Evolutionary conservation across 2,113 vertebrate species (phyloP), one percentile per base, ranked within the genome.

Genomic region (Tretioscincus oriximinensis): DNA sequence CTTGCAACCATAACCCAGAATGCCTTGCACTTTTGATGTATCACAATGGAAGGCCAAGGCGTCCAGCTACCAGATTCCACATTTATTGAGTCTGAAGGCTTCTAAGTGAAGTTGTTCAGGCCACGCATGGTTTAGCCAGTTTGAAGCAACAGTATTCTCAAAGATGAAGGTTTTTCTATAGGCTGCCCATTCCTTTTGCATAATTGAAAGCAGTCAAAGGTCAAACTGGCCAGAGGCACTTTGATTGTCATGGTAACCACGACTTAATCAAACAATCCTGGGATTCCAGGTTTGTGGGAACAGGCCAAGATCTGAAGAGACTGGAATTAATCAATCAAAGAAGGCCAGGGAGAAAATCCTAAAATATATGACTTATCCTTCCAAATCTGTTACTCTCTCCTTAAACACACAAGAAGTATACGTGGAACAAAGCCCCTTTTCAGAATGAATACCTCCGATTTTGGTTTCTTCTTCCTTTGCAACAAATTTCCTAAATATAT

Each of bases 261-360:
- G 93, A 95, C 96, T 97, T 97, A 96, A 96, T 96, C 96, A 97
- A 97, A 97, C 96, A 97, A 95, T 94, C 92, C 93, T 93, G 95
- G 95, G 95, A 96, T 96, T 94, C 95, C 94, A 95, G 94, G 92
- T 95, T 93, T 92, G 90, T 93, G 93, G 89, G 92, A 92, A 91
- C 88, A 92, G 90, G 88, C 88, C 86, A 87, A 90, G 91, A 90
- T 90, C 90, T 91, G 93, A 91, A 93, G 90, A 92, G 90, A 84
- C 86, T 94, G 93, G 92, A 92, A 93, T 93, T 90, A 92, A 92
- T 93, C 93, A 93, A 93, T 91, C 93, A 92, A 92, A 93, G 90
- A 90, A 65, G 81, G 81, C 79, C 64, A 72, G 85, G 83, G 86
- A 88, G 80, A 92, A 91, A 93, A 92, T 91, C 91, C 89, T 81